A percentile compares a stretch with the other conserved stretches of the same genome.
Evolutionary conservation across 2,888 invertebrate genomes (phyloP).

Genomic region (Horisme vitalbata): DNA sequence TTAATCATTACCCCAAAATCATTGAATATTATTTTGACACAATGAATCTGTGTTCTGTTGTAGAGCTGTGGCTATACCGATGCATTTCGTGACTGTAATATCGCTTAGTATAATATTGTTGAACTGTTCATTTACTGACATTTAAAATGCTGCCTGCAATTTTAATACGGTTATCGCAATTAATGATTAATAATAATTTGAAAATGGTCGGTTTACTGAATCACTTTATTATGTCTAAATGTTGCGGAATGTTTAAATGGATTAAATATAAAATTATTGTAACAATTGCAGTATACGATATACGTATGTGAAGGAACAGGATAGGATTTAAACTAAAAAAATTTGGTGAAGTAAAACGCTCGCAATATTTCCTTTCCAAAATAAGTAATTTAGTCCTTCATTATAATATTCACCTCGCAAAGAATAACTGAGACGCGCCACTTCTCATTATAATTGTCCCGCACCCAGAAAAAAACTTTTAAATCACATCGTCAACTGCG

Average conservation of each 20-base stretch:
- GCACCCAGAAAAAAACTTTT: constrained; percentile 36
- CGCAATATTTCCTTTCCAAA: no score
- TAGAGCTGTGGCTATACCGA: constrained; percentile 22
- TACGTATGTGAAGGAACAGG: no score
- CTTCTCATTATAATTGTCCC: constrained; percentile 18
- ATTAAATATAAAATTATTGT: no score
- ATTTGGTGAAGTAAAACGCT: no score
- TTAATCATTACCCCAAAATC: no score
- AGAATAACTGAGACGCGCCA: constrained; percentile 5
- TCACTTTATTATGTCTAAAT: no score
- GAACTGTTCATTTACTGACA: constrained; percentile 48
- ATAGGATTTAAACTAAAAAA: no score
- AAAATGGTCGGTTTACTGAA: neutral
- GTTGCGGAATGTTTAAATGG: neutral
- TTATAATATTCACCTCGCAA: constrained; percentile 1
- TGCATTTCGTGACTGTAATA: constrained; percentile 67
- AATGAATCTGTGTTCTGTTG: neutral
- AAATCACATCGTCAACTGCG: constrained; percentile 50
- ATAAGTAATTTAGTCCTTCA: neutral
- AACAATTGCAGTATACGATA: no score
- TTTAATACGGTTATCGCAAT: constrained; percentile 14
- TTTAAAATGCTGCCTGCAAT: constrained; percentile 36
- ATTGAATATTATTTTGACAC: no score
- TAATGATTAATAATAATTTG: constrained; percentile 4
- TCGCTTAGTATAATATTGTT: constrained; percentile 54